Conservation (phyloP, 2,888 invertebrate species). For the Drosophila antonietae region DNA sequence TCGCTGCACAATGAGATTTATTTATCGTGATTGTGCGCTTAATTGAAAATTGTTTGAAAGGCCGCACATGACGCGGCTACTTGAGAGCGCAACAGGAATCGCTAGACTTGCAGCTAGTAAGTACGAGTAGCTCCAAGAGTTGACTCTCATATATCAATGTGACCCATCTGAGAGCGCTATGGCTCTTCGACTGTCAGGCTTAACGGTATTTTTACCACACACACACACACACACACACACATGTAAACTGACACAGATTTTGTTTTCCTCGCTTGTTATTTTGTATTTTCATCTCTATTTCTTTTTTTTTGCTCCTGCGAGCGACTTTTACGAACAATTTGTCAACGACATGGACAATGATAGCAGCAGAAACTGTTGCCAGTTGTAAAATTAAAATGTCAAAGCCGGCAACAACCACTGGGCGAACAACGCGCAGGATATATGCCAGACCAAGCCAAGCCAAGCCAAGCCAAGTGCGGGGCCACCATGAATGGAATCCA, state of each 20-base stretch:
- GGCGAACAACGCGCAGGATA: constrained; percentile 12
- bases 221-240: constrained; percentile 16
- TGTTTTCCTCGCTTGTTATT: constrained; percentile 3
- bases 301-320: constrained; percentile 9
- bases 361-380: constrained; percentile 62
- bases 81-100: constrained; percentile 70
- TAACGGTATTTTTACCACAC: constrained; percentile 57
- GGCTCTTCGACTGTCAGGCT: constrained; percentile 35
- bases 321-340: constrained; percentile 62
- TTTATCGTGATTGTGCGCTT: constrained; percentile 79
- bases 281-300: not conserved
- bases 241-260: constrained; percentile 62
- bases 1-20: constrained; percentile 77
- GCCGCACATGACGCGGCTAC: constrained; percentile 50
- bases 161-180: constrained; percentile 51
- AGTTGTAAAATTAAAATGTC: constrained; percentile 72
- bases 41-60: constrained; percentile 78
- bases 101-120: constrained; percentile 4
- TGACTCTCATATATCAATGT: constrained; percentile 62
- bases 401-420: constrained; percentile 44
- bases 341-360: constrained; percentile 67
- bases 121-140: constrained; percentile 10
- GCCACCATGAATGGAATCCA: constrained; percentile 69
- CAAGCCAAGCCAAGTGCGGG: not conserved
- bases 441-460: not conserved